Evolutionary conservation across 2,797 vertebrate genomes (phyloP).

Genomic region (Rhadinocentrus ornatus): DNA sequence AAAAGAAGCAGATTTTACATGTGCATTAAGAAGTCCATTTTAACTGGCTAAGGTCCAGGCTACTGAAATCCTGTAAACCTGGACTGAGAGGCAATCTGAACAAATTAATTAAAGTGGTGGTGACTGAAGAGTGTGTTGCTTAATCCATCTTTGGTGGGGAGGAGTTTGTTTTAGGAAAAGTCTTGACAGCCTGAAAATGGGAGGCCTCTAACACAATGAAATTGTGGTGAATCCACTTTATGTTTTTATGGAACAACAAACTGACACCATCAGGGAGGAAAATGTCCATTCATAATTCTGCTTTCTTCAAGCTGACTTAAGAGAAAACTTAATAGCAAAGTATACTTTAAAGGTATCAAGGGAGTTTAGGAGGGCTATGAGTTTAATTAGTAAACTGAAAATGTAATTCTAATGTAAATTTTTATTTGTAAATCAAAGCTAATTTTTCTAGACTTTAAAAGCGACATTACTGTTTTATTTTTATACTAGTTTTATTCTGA

Average conservation of each 20-base stretch:
- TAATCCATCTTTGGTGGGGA: constrained; percentile 5
- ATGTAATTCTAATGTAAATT: no score
- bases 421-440: no score
- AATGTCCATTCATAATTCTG: no score
- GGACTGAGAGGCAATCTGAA: constrained; percentile 1
- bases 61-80: background rate
- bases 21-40: background rate
- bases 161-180: constrained; percentile 11
- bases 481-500: constrained; percentile 63
- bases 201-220: background rate
- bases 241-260: background rate
- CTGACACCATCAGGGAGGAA: no score
- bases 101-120: constrained; percentile 9
- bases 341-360: no score
- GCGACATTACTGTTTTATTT: no score
- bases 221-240: background rate
- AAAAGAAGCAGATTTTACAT: background rate
- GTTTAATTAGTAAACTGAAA: no score
- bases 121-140: constrained; percentile 21
- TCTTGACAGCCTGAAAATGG: constrained; percentile 15
- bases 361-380: no score
- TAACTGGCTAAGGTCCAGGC: background rate
- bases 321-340: no score
- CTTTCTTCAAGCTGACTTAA: no score
- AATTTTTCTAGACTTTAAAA: no score